phyloP scores from a whole-genome alignment of 2,888 invertebrate species.

The Amblyjoppa fuscipennis region DNA sequence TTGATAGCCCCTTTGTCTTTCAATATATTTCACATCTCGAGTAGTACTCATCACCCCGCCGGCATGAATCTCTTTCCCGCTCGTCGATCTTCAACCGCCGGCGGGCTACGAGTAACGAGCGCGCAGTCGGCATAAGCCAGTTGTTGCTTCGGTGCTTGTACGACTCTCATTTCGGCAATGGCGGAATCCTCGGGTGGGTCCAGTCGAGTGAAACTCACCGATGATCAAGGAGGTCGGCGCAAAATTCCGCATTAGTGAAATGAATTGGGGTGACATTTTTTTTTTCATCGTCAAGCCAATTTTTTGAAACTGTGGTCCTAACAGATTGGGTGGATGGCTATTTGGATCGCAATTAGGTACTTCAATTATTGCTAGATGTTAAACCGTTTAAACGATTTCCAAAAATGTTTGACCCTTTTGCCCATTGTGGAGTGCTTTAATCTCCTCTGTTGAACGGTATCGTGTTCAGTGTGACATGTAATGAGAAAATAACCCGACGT shows the following conservation, averaged over 20 bases:
- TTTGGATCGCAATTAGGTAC: background rate
- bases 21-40: slow-evolving; percentile 69
- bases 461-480: too few relatives aligned
- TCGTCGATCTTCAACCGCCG: background rate
- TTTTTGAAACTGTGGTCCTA: too few relatives aligned
- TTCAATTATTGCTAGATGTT: background rate
- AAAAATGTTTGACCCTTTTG: background rate
- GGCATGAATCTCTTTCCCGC: slow-evolving; percentile 2
- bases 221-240: background rate
- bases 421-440: too few relatives aligned
- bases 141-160: background rate
- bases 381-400: background rate
- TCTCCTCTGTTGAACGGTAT: too few relatives aligned
- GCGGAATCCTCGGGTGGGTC: too few relatives aligned
- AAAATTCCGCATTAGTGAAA: background rate
- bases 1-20: slow-evolving; percentile 73
- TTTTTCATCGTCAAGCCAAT: background rate
- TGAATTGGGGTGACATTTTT: background rate
- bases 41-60: slow-evolving; percentile 31
- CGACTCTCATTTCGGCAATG: background rate
- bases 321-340: background rate
- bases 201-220: background rate
- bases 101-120: background rate
- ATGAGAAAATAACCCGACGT: too few relatives aligned
- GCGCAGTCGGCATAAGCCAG: too few relatives aligned